A percentile compares a stretch with the other conserved stretches of the same genome.
Conservation (phyloP, 2,113 vertebrate genomes). For the Chaetorhynchus papuensis region DNA sequence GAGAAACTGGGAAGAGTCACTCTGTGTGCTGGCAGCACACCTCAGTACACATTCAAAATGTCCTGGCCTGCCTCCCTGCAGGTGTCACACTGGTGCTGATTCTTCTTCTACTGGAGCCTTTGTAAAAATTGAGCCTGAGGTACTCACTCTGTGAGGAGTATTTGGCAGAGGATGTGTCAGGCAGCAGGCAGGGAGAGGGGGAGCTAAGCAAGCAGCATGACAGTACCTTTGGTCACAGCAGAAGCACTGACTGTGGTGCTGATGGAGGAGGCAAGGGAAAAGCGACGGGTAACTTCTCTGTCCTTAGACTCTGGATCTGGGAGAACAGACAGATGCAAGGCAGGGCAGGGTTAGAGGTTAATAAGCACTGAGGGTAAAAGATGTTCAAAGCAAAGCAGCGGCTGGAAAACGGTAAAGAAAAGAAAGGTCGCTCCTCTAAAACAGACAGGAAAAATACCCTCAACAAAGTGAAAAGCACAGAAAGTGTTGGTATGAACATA, state of each 20-base stretch:
- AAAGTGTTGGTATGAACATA: neutral
- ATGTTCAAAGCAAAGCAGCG: conserved; percentile 42
- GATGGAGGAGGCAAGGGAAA: conserved; percentile 88
- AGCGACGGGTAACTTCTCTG: conserved; percentile 81
- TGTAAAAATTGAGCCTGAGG: neutral
- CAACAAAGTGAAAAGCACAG: neutral
- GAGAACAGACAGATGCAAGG: conserved; percentile 65
- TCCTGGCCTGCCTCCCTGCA: neutral
- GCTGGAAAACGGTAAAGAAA: neutral
- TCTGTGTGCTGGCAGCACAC: neutral
- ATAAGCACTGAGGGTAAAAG: conserved; percentile 13
- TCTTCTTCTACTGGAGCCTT: neutral
- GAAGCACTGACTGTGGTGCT: conserved; percentile 74
- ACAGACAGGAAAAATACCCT: neutral
- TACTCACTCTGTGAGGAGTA: neutral
- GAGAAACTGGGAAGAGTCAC: neutral
- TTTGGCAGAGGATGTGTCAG: neutral
- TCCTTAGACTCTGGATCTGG: conserved; percentile 82
- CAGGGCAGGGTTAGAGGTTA: conserved; percentile 59
- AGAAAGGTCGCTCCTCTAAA: neutral
- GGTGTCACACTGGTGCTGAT: neutral
- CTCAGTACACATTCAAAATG: neutral
- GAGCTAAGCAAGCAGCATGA: conserved; percentile 15
- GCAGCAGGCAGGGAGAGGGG: neutral
- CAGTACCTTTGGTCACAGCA: conserved; percentile 86